Base-by-base conservation (phyloP, 2,113 vertebrate species). In the Gorsachius goisagi region DNA sequence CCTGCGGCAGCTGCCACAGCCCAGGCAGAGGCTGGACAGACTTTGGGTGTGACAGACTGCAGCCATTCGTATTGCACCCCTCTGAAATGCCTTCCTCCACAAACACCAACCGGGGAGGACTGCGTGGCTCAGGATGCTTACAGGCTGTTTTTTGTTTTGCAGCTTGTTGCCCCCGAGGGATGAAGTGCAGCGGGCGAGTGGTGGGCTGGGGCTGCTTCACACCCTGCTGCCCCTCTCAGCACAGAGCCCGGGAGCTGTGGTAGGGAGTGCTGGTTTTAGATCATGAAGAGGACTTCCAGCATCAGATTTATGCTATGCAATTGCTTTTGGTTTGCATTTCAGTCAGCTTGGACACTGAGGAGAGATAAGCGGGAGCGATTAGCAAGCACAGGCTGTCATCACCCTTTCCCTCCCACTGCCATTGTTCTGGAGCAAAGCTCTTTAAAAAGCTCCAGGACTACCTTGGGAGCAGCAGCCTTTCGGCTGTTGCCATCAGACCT, bases 351-450 rank as follows among this genome's bases (percentile, higher is more conserved):
- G 91, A 79, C 77, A 89, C 41, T 37, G 74, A 95, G 37, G 13
- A 89, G 45, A 95, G 27, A 89, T 64, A 44, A 96, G 47, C 3
- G 1, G 1, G 5, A 87, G 60, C 1, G 10, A 80, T 85, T 62
- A 73, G 91, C 47, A 95, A 76, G 82, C 84, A 71, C 59, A 92
- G 53, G 32, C 71, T 95, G 75, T 72, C 90, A 84, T 91, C 87
- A 91, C 41, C 47, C 50, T 85, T 89, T 79, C 62, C 72, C 41
- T 90, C 58, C 84, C 39, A 60, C 66, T 75, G 67, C 73, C 58
- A 80, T 50, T 95, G 89, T 79, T 89, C 78, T 41, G 32, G 17
- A 59, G 67, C 37, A 73, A 55, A 0, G 6, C 45, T 94, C 71
- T 52, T 32, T 18, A 77, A 87, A 95, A 81, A 49, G 13, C 47